phyloP scores from a whole-genome alignment of 2,888 invertebrate genomes.

The Opisthograptis luteolata region DNA sequence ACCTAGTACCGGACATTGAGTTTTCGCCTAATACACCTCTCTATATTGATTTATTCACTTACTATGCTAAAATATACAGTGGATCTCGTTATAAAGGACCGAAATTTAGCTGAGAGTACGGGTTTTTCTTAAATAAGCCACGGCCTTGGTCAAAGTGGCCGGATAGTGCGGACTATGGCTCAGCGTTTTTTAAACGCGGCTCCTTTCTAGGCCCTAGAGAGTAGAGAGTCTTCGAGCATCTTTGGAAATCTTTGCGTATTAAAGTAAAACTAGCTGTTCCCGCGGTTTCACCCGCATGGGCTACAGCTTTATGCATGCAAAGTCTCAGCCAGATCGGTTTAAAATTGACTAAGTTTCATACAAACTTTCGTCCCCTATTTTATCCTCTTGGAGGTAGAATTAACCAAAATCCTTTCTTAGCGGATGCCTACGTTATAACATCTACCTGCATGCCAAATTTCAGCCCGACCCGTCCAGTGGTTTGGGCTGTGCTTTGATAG shows the following conservation, averaged over 20 bases:
- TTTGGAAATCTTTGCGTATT: background rate
- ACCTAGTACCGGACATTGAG: background rate
- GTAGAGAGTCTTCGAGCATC: background rate
- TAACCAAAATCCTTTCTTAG: too few relatives aligned
- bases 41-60: conserved; percentile 1
- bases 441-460: too few relatives aligned
- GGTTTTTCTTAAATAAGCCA: conserved; percentile 9
- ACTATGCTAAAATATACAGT: conserved; percentile 10
- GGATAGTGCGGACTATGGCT: conserved; percentile 9
- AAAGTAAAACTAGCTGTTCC: too few relatives aligned
- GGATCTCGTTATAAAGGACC: conserved; percentile 3
- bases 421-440: too few relatives aligned
- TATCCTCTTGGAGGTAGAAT: too few relatives aligned
- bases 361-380: too few relatives aligned
- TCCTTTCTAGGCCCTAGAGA: background rate
- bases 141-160: conserved; percentile 5
- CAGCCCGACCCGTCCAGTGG: too few relatives aligned
- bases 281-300: too few relatives aligned
- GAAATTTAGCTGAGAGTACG: background rate
- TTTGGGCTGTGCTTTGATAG: too few relatives aligned
- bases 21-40: background rate
- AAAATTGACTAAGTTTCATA: too few relatives aligned
- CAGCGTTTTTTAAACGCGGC: conserved; percentile 8
- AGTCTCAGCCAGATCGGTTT: too few relatives aligned
- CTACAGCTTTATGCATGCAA: too few relatives aligned